Conservation (phyloP, 2,113 vertebrate species). For the Tinamus guttatus region DNA sequence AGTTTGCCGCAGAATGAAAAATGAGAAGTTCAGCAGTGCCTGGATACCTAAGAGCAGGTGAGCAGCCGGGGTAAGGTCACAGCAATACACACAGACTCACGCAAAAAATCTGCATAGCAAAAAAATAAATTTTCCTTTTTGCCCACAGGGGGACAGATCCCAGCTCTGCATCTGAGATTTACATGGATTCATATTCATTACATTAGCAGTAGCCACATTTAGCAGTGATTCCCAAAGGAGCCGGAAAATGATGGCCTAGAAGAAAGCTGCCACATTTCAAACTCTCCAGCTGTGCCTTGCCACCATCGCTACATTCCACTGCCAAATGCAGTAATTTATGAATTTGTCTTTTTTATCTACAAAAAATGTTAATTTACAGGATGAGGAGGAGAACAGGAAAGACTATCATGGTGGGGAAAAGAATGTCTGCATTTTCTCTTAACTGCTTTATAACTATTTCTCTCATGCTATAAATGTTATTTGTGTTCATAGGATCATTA, state of each 20-base stretch:
- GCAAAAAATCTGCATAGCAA: constrained; percentile 37
- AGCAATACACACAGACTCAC: background rate
- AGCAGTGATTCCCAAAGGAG: constrained; percentile 66
- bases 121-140: constrained; percentile 15
- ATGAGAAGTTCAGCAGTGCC: constrained; percentile 31
- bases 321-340: constrained; percentile 75
- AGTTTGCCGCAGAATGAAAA: constrained; percentile 62
- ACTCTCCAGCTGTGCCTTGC: constrained; percentile 76
- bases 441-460: constrained; percentile 38
- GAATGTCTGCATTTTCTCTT: constrained; percentile 35
- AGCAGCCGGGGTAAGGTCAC: background rate
- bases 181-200: constrained; percentile 72
- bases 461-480: background rate
- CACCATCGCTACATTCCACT: constrained; percentile 65
- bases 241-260: constrained; percentile 69
- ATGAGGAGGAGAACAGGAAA: constrained; percentile 30
- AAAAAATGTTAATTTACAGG: constrained; percentile 72
- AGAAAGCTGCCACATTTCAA: constrained; percentile 77
- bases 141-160: constrained; percentile 41
- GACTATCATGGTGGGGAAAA: constrained; percentile 14
- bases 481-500: constrained; percentile 12
- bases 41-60: constrained; percentile 45
- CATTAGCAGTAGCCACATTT: constrained; percentile 71
- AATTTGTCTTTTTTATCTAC: constrained; percentile 68
- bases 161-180: constrained; percentile 47